Percentiles rank a stretch among this genome's conserved stretches.
Conservation (phyloP, 2,113 vertebrate species). For the Balaenoptera acutorostrata region DNA sequence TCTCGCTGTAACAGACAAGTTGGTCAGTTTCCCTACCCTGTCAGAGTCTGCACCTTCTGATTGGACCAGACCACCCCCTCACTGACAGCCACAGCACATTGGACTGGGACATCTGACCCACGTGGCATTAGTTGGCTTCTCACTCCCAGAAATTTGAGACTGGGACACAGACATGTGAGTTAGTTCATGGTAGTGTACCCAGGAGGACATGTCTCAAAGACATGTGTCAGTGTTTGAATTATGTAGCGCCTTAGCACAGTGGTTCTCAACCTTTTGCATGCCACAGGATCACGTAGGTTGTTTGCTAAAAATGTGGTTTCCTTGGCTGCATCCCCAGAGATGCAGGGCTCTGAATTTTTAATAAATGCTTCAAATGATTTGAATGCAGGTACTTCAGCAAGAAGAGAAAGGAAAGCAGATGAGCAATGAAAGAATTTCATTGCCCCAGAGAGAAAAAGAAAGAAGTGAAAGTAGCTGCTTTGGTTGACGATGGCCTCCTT, state of each 20-base stretch:
- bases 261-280: not conserved
- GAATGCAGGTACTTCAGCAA: conserved; percentile 10
- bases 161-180: not conserved
- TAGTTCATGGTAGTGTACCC: not conserved
- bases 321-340: conserved; percentile 14
- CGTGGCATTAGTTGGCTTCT: not conserved
- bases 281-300: not conserved
- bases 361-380: not conserved
- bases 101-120: not conserved
- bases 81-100: not conserved
- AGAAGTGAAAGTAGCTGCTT: not conserved
- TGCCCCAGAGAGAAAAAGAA: not conserved
- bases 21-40: not conserved
- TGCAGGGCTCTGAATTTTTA: conserved; percentile 20
- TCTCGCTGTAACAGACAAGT: not conserved
- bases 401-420: not conserved
- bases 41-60: not conserved
- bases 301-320: conserved; percentile 26
- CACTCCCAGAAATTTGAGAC: not conserved
- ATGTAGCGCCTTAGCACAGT: not conserved
- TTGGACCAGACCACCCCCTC: not conserved
- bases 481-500: not conserved
- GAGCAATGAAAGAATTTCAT: not conserved
- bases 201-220: not conserved
- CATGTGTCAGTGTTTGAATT: not conserved